Percentiles rank a stretch among this genome's conserved stretches.
Conservation (phyloP, 2,888 invertebrate genomes). For the Caenorhabditis virilis region DNA sequence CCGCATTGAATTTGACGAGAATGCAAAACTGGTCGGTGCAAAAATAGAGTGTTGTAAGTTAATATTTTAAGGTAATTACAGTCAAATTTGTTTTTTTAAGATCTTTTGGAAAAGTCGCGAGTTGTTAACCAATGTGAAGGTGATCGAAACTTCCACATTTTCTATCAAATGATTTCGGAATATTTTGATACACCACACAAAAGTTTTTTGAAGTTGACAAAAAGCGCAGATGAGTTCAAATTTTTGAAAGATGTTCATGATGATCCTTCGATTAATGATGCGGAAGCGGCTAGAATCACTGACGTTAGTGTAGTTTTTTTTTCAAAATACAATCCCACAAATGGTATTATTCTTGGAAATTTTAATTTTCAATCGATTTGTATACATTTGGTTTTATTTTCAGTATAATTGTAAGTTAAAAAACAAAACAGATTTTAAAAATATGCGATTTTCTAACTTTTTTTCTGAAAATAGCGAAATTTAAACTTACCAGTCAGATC, state of each 20-base stretch:
- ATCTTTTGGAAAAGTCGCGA: constrained; percentile 72
- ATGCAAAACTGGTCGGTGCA: constrained; percentile 55
- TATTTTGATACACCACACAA: constrained; percentile 43
- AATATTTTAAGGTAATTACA: background rate
- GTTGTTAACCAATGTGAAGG: constrained; percentile 75
- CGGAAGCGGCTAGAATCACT: constrained; percentile 19
- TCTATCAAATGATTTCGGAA: constrained; percentile 74
- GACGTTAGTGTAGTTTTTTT: no score
- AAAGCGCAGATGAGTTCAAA: constrained; percentile 18
- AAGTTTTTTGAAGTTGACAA: constrained; percentile 32
- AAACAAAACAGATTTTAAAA: no score
- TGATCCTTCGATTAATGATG: constrained; percentile 23
- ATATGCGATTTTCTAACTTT: no score
- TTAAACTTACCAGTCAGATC: no score
- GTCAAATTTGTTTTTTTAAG: no score
- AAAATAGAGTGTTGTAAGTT: constrained; percentile 66
- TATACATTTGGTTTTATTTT: no score
- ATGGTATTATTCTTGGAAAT: no score
- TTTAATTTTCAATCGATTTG: no score
- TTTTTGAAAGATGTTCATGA: constrained; percentile 17
- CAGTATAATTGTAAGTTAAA: no score
- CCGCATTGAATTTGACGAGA: constrained; percentile 59
- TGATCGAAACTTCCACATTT: constrained; percentile 77
- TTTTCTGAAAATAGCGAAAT: no score
- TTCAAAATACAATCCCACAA: no score